Percentiles rank a stretch among this genome's conserved stretches.
Evolutionary conservation across 2,888 invertebrate genomes (phyloP).

Genomic region (Drosophila fulvimacula): DNA sequence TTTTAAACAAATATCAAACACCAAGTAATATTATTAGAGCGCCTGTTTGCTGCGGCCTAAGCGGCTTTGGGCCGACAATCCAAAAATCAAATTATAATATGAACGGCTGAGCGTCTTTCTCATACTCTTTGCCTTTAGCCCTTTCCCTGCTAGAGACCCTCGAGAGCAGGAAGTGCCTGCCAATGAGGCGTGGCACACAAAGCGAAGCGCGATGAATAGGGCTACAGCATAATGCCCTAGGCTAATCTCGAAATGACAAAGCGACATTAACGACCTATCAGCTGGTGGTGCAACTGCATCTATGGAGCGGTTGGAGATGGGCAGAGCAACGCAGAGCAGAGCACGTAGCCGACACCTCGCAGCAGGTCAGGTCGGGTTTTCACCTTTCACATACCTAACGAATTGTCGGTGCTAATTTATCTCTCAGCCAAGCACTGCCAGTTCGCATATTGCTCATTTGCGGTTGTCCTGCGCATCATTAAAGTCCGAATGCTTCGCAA

Average conservation of each 20-base stretch:
- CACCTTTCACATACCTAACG: constrained; percentile 43
- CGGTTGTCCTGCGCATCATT: constrained; percentile 64
- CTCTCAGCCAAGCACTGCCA: constrained; percentile 10
- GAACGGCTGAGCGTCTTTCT: constrained; percentile 28
- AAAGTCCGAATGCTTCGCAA: constrained; percentile 35
- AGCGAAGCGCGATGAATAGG: constrained; percentile 15
- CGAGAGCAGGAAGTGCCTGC: constrained; percentile 21
- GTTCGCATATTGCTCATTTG: constrained; percentile 64
- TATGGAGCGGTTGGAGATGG: neutral
- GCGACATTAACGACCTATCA: constrained; percentile 46
- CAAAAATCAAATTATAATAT: constrained; percentile 68
- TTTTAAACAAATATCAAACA: constrained; percentile 30
- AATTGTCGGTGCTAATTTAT: constrained; percentile 66
- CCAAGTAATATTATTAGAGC: constrained; percentile 49
- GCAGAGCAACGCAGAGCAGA: too few species aligned
- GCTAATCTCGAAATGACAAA: constrained; percentile 66
- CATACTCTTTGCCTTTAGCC: constrained; percentile 24
- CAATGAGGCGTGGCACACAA: constrained; percentile 45
- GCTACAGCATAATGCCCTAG: constrained; percentile 19
- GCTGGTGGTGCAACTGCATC: constrained; percentile 41
- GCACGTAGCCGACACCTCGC: constrained; percentile 39
- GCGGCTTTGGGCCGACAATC: constrained; percentile 51
- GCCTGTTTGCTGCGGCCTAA: constrained; percentile 33
- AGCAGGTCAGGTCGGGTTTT: constrained; percentile 16
- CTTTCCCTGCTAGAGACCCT: constrained; percentile 20